Conservation (phyloP, 2,888 invertebrate genomes). For the Blera fallax region DNA sequence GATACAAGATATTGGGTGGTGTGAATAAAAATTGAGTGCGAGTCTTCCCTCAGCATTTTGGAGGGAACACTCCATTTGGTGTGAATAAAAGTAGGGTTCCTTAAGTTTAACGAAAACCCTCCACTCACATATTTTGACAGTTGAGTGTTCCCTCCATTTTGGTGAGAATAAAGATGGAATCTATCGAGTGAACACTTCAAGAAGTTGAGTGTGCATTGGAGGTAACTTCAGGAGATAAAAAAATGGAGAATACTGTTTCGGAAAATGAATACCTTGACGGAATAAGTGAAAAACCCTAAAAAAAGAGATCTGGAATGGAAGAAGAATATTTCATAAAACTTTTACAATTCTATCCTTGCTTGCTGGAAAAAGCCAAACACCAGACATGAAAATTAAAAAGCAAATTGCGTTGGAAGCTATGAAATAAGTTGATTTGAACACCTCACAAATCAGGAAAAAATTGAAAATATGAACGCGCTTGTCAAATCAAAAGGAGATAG, state of each 20-base stretch:
- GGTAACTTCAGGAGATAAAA: background rate
- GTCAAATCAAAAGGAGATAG: background rate
- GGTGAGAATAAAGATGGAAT: slow-evolving; percentile 1
- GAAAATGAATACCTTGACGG: no score
- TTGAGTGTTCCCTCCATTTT: background rate
- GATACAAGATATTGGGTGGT: no score
- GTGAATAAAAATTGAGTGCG: no score
- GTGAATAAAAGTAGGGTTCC: background rate
- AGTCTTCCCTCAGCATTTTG: background rate
- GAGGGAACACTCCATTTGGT: background rate
- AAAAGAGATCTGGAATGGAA: background rate
- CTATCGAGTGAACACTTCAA: background rate
- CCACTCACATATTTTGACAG: background rate
- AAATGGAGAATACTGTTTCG: background rate
- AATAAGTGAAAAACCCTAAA: no score
- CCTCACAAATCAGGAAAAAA: background rate
- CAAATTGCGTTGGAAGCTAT: background rate
- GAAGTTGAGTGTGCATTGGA: background rate
- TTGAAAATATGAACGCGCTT: background rate
- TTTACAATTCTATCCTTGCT: background rate
- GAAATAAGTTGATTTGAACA: background rate
- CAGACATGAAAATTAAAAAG: background rate
- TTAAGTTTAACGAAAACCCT: background rate
- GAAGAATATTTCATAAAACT: background rate
- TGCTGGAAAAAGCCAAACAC: background rate